Evolutionary conservation across 2,797 vertebrate genomes (phyloP).

Genomic region (Carduelis carduelis): DNA sequence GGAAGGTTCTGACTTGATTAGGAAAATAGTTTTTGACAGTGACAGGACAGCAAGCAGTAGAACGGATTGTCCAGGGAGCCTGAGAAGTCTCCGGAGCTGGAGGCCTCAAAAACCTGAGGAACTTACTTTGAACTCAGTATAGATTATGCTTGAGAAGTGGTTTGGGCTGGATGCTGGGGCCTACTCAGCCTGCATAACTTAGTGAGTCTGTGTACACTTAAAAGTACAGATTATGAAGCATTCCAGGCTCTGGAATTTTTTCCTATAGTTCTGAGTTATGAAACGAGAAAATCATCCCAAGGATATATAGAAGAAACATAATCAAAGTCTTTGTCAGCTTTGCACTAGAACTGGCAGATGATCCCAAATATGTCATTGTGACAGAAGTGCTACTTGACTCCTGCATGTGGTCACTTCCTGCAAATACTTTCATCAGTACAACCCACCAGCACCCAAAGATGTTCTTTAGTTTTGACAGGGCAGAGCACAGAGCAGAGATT

Average conservation of each 20-base stretch:
- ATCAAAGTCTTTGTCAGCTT: neutral
- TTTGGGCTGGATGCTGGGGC: neutral
- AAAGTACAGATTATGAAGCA: neutral
- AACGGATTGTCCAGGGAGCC: neutral
- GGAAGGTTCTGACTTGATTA: neutral
- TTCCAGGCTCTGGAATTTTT: neutral
- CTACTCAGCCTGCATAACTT: neutral
- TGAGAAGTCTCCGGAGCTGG: neutral
- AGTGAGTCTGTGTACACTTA: neutral
- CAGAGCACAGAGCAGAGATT: neutral
- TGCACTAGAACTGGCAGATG: neutral
- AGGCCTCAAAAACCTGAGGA: neutral
- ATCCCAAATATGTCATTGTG: accelerated
- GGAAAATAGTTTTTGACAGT: neutral
- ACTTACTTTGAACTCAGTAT: neutral
- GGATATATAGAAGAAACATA: neutral
- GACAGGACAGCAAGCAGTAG: neutral
- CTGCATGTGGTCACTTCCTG: neutral
- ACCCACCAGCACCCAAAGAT: neutral
- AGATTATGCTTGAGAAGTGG: neutral
- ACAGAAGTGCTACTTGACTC: neutral
- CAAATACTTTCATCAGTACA: neutral
- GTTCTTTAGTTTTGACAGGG: neutral
- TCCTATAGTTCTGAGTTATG: neutral
- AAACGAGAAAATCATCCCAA: neutral